Percentiles rank a stretch among this genome's conserved stretches.
These are phyloP conservation scores for Pollachius pollachius DNA, from an alignment of 2,113 vertebrate species.

Conservation along the genomic window DNA sequence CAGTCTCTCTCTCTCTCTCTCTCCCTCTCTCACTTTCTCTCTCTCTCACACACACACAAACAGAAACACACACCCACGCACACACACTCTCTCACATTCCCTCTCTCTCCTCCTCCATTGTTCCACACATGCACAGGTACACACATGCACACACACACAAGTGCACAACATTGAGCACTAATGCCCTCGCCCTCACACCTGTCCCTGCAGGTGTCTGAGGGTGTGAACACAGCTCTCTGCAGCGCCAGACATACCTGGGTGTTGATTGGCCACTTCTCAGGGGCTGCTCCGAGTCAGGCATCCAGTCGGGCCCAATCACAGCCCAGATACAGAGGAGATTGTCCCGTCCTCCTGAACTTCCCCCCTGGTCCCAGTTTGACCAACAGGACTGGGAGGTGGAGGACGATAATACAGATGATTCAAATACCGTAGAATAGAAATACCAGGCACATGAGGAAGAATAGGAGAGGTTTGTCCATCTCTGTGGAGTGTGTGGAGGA, in stretches of 20 bases:
- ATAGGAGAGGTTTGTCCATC: neutral
- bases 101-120: constrained; percentile 14
- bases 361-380: constrained; percentile 26
- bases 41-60: too few relatives aligned
- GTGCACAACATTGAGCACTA: constrained; percentile 6
- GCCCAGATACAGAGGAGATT: constrained; percentile 41
- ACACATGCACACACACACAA: neutral
- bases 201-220: constrained; percentile 34
- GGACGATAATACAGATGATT: constrained; percentile 1
- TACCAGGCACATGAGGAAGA: neutral
- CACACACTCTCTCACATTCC: neutral
- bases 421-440: neutral
- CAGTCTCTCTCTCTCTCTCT: too few relatives aligned
- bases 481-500: too few relatives aligned
- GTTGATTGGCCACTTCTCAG: constrained; percentile 82
- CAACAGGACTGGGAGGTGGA: neutral
- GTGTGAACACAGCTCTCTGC: constrained; percentile 53
- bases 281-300: constrained; percentile 61
- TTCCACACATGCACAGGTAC: too few relatives aligned
- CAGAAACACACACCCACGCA: too few relatives aligned
- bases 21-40: too few relatives aligned
- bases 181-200: constrained; percentile 8
- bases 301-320: constrained; percentile 31
- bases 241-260: constrained; percentile 82
- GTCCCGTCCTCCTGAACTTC: constrained; percentile 48